phyloP scores from a whole-genome alignment of 1,140 invertebrate genomes.

The Grapholita molesta region DNA sequence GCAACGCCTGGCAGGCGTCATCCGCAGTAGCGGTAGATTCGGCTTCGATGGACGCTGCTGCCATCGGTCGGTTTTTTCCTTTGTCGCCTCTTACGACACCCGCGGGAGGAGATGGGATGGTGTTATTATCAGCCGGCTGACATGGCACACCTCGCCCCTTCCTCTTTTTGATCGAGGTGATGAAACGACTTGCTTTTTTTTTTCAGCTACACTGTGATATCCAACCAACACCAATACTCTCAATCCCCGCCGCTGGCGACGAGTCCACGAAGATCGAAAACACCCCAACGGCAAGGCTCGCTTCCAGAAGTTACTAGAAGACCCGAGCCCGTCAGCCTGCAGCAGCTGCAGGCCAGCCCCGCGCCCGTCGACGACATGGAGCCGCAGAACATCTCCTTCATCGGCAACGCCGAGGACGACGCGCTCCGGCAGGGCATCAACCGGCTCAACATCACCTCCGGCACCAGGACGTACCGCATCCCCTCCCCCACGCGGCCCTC shows the following conservation, averaged over 20 bases:
- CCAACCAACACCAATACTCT: conserved; percentile 47
- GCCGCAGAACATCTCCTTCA: conserved; percentile 95
- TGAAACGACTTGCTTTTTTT: not conserved
- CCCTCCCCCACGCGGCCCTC: conserved; percentile 88
- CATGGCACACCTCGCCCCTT: no score
- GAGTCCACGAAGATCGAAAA: conserved; percentile 55
- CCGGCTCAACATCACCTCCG: conserved; percentile 89
- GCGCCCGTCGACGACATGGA: conserved; percentile 90
- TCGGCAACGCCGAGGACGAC: conserved; percentile 83
- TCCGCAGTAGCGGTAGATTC: no score
- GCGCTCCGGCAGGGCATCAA: conserved; percentile 82
- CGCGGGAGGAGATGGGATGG: no score
- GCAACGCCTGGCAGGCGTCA: no score
- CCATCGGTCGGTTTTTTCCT: no score
- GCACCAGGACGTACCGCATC: conserved; percentile 92
- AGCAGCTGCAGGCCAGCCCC: conserved; percentile 74
- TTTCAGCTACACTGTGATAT: conserved; percentile 67
- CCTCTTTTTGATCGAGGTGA: no score
- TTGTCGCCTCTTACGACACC: no score
- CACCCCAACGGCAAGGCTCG: conserved; percentile 57
- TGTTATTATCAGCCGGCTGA: no score
- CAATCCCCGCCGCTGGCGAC: conserved; percentile 49
- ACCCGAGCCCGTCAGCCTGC: conserved; percentile 57
- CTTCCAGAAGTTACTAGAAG: conserved; percentile 49
- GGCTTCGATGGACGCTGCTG: no score